These are phyloP conservation scores for Neosilurus mollespiculum DNA, from an alignment of 2,797 vertebrate genomes.

Conservation along the genomic window DNA sequence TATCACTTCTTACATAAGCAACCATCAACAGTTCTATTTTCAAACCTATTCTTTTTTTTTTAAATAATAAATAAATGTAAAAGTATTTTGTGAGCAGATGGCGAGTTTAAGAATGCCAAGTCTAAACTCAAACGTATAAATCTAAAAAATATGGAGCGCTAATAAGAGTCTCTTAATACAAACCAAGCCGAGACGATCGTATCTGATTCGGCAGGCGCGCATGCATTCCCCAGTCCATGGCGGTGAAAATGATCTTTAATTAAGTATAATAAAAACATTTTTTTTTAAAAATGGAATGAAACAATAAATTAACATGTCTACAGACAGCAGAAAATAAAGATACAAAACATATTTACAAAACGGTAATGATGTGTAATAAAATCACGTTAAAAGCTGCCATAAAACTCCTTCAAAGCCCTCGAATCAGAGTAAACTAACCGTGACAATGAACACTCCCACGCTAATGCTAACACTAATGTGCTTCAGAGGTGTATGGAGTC, in stretches of 20 bases:
- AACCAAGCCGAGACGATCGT: constrained; percentile 58
- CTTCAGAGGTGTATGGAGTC: neutral
- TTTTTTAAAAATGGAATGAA: constrained; percentile 44
- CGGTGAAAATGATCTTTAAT: constrained; percentile 69
- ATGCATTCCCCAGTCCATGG: constrained; percentile 74
- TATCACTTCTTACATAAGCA: neutral
- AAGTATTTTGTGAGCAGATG: neutral
- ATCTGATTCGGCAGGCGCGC: constrained; percentile 62
- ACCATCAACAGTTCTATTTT: neutral
- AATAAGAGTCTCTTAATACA: constrained; percentile 47
- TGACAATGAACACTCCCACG: constrained; percentile 5
- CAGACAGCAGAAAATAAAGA: neutral
- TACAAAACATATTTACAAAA: constrained; percentile 71
- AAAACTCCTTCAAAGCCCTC: constrained; percentile 51
- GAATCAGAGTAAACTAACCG: constrained; percentile 4
- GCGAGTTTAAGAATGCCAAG: neutral
- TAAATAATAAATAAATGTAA: no score
- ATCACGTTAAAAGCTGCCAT: constrained; percentile 51
- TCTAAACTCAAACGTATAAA: neutral
- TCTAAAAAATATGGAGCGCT: constrained; percentile 66
- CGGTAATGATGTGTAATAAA: constrained; percentile 20
- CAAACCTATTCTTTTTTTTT: no score
- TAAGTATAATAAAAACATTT: constrained; percentile 56
- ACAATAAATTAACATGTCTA: constrained; percentile 64
- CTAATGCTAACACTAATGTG: constrained; percentile 8